A percentile compares a stretch with the other conserved stretches of the same genome.
Conservation (phyloP, 2,797 vertebrate species). For the Hemitrygon akajei region DNA sequence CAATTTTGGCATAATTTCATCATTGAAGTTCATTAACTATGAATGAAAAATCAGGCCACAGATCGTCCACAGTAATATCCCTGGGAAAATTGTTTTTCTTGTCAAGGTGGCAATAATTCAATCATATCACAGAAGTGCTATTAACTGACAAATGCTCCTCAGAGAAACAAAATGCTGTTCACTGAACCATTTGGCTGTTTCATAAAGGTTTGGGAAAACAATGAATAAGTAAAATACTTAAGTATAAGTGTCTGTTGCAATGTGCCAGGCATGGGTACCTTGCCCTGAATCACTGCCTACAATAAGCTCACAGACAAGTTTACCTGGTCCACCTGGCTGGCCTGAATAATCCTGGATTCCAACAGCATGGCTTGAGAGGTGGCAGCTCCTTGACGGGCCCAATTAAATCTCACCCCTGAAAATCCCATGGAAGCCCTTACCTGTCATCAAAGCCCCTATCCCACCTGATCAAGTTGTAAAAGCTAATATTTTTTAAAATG, state of each 20-base stretch:
- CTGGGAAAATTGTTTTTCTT: not conserved
- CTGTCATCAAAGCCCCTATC: no score
- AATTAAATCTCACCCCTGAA: no score
- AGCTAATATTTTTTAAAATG: no score
- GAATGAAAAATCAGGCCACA: not conserved
- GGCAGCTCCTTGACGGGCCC: no score
- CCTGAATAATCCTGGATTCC: no score
- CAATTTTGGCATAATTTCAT: not conserved
- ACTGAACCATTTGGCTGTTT: not conserved
- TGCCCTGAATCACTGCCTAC: no score
- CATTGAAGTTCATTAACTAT: not conserved
- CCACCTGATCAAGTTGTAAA: no score
- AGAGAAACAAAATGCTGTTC: not conserved
- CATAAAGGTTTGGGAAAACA: not conserved
- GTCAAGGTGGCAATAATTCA: not conserved
- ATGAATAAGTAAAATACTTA: not conserved
- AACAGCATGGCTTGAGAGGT: no score
- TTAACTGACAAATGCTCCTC: not conserved
- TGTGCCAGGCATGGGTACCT: not conserved
- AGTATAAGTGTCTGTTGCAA: not conserved
- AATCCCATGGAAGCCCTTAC: no score
- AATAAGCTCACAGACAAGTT: no score
- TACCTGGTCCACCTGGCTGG: no score
- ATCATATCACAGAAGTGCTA: not conserved
- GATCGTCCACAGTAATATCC: not conserved